phyloP scores from a whole-genome alignment of 2,113 vertebrate species.

The Hyaena hyaena region DNA sequence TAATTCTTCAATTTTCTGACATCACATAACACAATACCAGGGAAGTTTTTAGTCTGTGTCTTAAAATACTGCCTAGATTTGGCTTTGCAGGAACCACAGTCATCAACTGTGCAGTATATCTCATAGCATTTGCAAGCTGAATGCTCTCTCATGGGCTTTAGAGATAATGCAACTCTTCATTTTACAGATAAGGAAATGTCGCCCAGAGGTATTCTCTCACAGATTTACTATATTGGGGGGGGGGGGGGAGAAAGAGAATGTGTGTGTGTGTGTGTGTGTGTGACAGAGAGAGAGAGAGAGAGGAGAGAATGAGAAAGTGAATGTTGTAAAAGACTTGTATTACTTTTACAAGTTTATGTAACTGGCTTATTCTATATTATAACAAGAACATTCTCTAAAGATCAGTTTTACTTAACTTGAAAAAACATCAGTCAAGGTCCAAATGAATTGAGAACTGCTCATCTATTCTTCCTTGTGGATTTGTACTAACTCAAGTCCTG shows the following conservation, averaged over 20 bases:
- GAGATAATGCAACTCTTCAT: slow-evolving; percentile 38
- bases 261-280: background rate
- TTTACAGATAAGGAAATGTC: slow-evolving; percentile 12
- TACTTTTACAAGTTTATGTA: slow-evolving; percentile 37
- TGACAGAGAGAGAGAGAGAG: background rate
- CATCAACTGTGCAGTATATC: background rate
- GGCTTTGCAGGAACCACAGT: background rate
- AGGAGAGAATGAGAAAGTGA: background rate
- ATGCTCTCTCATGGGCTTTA: background rate
- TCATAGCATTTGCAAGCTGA: background rate
- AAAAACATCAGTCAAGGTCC: slow-evolving; percentile 37
- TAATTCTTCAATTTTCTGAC: slow-evolving; percentile 27
- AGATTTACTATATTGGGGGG: slow-evolving; percentile 6
- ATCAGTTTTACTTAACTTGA: slow-evolving; percentile 58
- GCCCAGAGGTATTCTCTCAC: slow-evolving; percentile 30
- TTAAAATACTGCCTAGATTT: slow-evolving; percentile 12
- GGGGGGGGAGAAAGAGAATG: background rate
- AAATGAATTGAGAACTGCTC: slow-evolving; percentile 17
- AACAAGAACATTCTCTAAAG: slow-evolving; percentile 4
- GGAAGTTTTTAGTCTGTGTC: background rate
- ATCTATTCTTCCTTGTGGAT: slow-evolving; percentile 38
- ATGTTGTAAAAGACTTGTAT: background rate
- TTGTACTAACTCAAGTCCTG: background rate
- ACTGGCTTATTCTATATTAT: slow-evolving; percentile 15
- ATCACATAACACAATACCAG: background rate